Evolutionary conservation across 2,888 invertebrate species (phyloP).

Genomic region (Ennomos quercinarius): DNA sequence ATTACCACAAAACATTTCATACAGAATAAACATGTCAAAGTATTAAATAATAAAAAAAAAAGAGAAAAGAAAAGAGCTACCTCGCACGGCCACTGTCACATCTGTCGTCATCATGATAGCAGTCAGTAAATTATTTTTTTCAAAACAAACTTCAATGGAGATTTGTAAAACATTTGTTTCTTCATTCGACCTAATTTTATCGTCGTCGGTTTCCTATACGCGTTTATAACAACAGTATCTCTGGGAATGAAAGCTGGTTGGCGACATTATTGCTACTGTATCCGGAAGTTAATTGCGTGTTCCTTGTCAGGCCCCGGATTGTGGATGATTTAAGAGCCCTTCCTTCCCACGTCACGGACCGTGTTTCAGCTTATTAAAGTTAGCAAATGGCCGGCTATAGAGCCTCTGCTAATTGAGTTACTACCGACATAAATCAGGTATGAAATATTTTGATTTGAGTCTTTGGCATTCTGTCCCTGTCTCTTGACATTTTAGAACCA

Average conservation of each 20-base stretch:
- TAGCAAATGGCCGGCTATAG: slow-evolving; percentile 15
- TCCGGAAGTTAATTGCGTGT: slow-evolving; percentile 66
- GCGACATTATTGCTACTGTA: slow-evolving; percentile 56
- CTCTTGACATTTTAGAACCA: not conserved
- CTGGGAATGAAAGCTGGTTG: slow-evolving; percentile 39
- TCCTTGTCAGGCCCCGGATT: slow-evolving; percentile 55
- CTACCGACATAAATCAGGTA: slow-evolving; percentile 4
- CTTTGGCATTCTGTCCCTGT: not conserved
- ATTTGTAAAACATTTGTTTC: not conserved
- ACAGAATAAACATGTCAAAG: no score
- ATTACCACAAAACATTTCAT: no score
- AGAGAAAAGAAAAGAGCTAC: no score
- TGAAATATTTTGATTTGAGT: slow-evolving; percentile 9
- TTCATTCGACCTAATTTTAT: slow-evolving; percentile 13
- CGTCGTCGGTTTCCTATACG: slow-evolving; percentile 12
- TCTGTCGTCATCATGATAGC: no score
- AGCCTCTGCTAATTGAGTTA: slow-evolving; percentile 24
- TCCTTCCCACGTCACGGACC: slow-evolving; percentile 25
- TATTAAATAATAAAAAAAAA: no score
- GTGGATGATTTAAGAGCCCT: slow-evolving; percentile 53
- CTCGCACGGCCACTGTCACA: no score
- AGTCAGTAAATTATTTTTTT: no score
- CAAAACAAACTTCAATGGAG: no score
- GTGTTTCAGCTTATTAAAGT: slow-evolving; percentile 31
- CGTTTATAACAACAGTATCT: slow-evolving; percentile 29